These are phyloP conservation scores for Dysidea cf. avara DNA, from an alignment of 37 sponge, comb jelly and placozoan species.

Conservation along the genomic window DNA sequence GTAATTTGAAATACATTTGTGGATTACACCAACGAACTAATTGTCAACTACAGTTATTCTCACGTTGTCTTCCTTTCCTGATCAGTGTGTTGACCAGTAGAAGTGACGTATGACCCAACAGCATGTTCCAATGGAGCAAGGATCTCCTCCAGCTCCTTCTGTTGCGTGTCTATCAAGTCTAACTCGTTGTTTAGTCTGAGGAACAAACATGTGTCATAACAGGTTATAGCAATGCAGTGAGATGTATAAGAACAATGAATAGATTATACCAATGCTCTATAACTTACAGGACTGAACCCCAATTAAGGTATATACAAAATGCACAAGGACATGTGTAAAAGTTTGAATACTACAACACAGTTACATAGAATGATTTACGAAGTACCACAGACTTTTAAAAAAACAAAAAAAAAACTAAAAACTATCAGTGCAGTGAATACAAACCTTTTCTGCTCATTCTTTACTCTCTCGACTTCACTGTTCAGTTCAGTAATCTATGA, in stretches of 20 bases:
- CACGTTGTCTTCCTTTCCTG: conserved; percentile 80
- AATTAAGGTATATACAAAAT: no score
- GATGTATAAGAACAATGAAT: background rate
- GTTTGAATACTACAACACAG: no score
- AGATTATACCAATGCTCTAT: background rate
- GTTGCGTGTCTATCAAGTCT: conserved; percentile 91
- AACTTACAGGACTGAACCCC: no score
- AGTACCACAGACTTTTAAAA: conserved; percentile 2
- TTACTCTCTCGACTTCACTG: conserved; percentile 63
- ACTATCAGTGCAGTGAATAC: no score
- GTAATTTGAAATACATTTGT: no score
- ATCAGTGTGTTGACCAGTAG: conserved; percentile 74
- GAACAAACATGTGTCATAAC: no score
- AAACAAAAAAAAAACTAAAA: no score
- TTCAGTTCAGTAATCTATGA: conserved; percentile 39
- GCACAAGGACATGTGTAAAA: no score
- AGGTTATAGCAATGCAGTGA: background rate
- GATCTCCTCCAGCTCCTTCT: conserved; percentile 88
- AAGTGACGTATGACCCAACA: no score
- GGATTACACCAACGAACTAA: no score
- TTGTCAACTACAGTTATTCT: no score
- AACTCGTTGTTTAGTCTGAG: conserved; percentile 86
- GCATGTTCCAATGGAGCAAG: conserved; percentile 70
- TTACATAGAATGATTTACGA: no score
- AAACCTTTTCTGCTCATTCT: conserved; percentile 59